These are phyloP conservation scores for Microplitis deprimator DNA, from an alignment of 2,888 invertebrate species.

Conservation along the genomic window DNA sequence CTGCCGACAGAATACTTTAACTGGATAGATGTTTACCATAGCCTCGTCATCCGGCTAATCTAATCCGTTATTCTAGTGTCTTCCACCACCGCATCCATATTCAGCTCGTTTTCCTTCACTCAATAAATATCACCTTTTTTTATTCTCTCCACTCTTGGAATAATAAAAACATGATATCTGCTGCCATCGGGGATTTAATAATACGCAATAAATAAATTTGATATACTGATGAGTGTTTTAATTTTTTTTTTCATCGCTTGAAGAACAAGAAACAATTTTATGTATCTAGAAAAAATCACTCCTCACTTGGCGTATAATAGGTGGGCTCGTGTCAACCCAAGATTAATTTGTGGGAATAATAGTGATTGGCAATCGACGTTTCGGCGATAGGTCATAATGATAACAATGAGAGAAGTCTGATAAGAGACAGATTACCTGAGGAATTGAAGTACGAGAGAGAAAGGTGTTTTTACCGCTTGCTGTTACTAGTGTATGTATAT, in stretches of 20 bases:
- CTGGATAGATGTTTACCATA: background rate
- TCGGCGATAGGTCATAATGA: conserved; percentile 50
- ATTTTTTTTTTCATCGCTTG: background rate
- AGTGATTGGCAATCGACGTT: conserved; percentile 60
- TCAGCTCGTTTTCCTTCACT: conserved; percentile 6
- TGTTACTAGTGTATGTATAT: background rate
- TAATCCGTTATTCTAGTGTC: conserved; percentile 3
- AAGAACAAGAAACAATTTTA: background rate
- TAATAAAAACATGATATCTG: background rate
- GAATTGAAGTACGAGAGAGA: conserved; percentile 24
- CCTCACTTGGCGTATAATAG: conserved; percentile 33
- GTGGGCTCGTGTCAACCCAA: conserved; percentile 49
- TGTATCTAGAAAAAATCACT: background rate
- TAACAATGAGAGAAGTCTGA: conserved; percentile 49
- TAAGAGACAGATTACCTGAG: conserved; percentile 43
- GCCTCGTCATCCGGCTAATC: background rate
- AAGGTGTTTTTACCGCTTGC: background rate
- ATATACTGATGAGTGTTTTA: background rate
- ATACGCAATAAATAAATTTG: background rate
- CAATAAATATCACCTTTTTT: background rate
- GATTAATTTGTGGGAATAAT: conserved; percentile 63
- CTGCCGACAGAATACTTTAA: conserved; percentile 45
- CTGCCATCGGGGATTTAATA: background rate
- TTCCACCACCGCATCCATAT: conserved; percentile 11
- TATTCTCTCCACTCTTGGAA: background rate